Evolutionary conservation across 1,140 invertebrate species (phyloP), one percentile per base, ranked within the genome.

Genomic region (Atta cephalotes): DNA sequence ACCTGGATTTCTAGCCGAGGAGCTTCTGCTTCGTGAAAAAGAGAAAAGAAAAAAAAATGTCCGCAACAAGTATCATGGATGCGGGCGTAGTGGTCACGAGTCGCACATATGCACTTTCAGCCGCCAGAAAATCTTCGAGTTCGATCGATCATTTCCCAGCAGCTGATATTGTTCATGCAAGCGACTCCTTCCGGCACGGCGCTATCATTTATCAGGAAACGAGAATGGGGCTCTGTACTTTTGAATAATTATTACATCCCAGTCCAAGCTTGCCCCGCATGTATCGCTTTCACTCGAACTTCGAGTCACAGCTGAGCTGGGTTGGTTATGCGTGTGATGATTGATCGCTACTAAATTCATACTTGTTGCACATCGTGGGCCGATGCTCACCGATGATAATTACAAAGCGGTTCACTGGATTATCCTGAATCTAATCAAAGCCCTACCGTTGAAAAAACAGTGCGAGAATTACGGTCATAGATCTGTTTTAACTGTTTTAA

Each of bases 181-280:
- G 58, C 74, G 58, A 2, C 74, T 78, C 9, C 74, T 78, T 78
- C 74, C 74, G 74, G 74, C 74, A 78, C 74, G 58, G 25, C 58
- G 58, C 58, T 78, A 78, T 78, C 74, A 78, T 78, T 78, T 78
- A 78, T 78, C 74, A 78, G 74, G 35, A 78, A 78, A 78, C 74
- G 74, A 78, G 74, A 78, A 78, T 78, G 74, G 39, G 16, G 58
- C 58, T 9, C 21, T 14, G 74, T 78, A 45, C 74, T 78, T 62
- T 78, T 78, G 74, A 78, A 78, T 78, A 78, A 78, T 78, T 78
- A 78, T 78, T 78, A 78, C 74, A 78, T 78, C 74, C 58, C 74
- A 60, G 56, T 2, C 72, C 58, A 21, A 60, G 74, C 56, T 62
- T 62, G 74, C 35, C 35, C 58, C 58, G 35, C n/a, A 56, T 62